Percentiles rank a stretch among this genome's conserved stretches.
These are phyloP conservation scores for Phainopepla nitens DNA, from an alignment of 2,113 vertebrate species.

Conservation along the genomic window DNA sequence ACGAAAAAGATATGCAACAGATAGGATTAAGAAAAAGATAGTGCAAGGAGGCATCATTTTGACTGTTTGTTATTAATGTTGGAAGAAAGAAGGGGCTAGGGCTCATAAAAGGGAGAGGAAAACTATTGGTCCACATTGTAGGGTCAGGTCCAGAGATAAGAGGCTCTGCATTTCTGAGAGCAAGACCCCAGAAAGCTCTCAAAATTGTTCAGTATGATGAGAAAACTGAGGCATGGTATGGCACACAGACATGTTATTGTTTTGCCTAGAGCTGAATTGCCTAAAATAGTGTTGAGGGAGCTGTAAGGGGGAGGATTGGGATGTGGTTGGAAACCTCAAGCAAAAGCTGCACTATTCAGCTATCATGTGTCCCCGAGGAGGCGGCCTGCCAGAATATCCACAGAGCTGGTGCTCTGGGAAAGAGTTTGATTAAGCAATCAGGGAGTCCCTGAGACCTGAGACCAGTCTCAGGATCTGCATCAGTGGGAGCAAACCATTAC, in stretches of 20 bases:
- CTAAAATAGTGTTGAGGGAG: background rate
- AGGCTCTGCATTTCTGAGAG: background rate
- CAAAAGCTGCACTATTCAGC: background rate
- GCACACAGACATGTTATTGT: background rate
- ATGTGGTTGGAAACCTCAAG: background rate
- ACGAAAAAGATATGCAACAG: background rate
- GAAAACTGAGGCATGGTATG: background rate
- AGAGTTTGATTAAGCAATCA: background rate
- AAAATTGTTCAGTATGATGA: background rate
- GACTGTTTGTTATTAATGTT: background rate
- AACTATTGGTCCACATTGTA: background rate
- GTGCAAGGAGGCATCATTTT: background rate
- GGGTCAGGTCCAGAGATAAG: background rate
- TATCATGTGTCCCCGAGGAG: background rate
- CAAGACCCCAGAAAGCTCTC: background rate
- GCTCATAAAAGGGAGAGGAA: background rate
- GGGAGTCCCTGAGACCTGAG: background rate
- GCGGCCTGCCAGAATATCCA: background rate
- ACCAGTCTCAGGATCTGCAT: background rate
- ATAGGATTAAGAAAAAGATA: background rate
- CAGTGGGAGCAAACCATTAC: background rate
- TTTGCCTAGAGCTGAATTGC: constrained; percentile 19
- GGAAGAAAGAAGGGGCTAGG: background rate
- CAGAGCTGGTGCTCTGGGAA: background rate
- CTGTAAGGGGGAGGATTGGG: background rate